A percentile compares a stretch with the other conserved stretches of the same genome.
Conservation (phyloP, 2,888 invertebrate genomes). For the Yponomeuta cagnagella region DNA sequence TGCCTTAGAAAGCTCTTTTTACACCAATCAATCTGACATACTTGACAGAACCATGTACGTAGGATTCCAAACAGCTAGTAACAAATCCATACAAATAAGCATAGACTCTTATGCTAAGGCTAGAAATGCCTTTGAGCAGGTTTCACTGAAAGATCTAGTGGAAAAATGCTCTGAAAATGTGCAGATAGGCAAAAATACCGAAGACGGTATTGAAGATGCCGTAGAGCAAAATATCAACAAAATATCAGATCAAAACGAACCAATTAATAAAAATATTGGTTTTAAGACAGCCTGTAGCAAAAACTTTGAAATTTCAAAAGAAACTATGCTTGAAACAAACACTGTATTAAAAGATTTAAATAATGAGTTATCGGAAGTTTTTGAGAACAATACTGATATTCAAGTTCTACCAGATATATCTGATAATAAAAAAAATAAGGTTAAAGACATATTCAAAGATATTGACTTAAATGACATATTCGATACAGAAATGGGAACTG, state of each 20-base stretch:
- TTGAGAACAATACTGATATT: neutral
- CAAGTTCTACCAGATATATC: neutral
- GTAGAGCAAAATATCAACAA: neutral
- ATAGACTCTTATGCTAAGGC: constrained; percentile 51
- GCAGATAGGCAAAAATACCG: neutral
- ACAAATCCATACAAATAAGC: constrained; percentile 53
- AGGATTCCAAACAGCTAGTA: constrained; percentile 62
- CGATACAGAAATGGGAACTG: neutral
- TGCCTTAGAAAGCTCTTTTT: constrained; percentile 48
- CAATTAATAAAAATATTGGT: constrained; percentile 17
- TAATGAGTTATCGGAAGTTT: neutral
- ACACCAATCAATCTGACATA: constrained; percentile 33
- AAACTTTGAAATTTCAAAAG: constrained; percentile 18
- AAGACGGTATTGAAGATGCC: no score
- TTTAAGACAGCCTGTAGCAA: constrained; percentile 21
- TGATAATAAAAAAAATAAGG: constrained; percentile 35
- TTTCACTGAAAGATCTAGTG: constrained; percentile 39
- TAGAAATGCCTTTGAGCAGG: constrained; percentile 37
- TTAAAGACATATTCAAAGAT: neutral
- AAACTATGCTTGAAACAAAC: constrained; percentile 19
- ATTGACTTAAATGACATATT: neutral
- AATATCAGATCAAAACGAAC: neutral
- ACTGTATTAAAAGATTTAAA: constrained; percentile 17
- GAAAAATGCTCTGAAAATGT: constrained; percentile 22
- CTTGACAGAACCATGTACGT: constrained; percentile 56